Conservation (phyloP, 1,140 invertebrate species). For the Neodiprion virginianus region DNA sequence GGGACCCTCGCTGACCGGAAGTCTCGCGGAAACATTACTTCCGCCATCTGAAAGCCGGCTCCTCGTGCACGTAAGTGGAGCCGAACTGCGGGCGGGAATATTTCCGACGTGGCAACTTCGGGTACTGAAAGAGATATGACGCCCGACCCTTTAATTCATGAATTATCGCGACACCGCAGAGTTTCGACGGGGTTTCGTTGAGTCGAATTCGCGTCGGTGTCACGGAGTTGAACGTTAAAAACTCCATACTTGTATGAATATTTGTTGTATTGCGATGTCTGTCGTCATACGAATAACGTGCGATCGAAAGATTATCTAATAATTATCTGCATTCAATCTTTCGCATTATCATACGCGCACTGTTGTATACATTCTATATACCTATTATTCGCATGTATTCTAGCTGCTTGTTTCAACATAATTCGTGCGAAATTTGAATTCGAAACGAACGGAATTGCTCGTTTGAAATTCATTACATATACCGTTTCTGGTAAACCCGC, state of each 20-base stretch:
- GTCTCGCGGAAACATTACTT: slow-evolving; percentile 44
- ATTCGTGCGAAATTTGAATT: not conserved
- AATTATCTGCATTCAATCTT: no score
- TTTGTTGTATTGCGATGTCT: no score
- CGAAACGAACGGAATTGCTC: not conserved
- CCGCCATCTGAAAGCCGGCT: slow-evolving; percentile 21
- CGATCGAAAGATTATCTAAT: no score
- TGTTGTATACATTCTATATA: no score
- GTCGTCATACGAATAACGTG: no score
- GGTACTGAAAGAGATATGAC: not conserved
- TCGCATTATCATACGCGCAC: no score
- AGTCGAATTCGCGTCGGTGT: not conserved
- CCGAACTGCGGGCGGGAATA: not conserved
- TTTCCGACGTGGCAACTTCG: not conserved
- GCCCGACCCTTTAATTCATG: not conserved
- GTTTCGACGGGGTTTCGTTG: not conserved
- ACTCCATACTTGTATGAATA: no score
- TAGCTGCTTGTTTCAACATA: no score
- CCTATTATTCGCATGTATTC: no score
- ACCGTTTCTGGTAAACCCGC: not conserved
- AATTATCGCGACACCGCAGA: not conserved
- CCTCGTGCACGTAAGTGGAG: not conserved
- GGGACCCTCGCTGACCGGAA: slow-evolving; percentile 38
- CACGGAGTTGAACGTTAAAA: no score
- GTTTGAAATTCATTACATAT: not conserved